phyloP scores from a whole-genome alignment of 1,140 invertebrate species.

The Oreohelix idahoensis region DNA sequence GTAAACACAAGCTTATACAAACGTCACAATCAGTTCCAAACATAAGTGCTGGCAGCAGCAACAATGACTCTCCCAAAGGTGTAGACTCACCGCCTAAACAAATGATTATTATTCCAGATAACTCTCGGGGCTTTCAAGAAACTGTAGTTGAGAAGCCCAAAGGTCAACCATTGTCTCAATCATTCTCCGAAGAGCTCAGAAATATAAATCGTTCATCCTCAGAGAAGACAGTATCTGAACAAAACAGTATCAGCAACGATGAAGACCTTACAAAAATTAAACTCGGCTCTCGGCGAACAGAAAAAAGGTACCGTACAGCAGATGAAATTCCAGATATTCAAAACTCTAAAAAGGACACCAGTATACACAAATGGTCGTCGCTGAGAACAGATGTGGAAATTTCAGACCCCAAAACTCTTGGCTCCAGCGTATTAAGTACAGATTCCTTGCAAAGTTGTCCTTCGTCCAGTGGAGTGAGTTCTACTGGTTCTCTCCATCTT shows the following conservation, averaged over 20 bases:
- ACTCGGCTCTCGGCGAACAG: constrained; percentile 73
- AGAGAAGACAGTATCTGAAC: background rate
- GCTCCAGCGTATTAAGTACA: constrained; percentile 66
- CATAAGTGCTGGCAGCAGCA: background rate
- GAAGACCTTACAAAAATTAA: constrained; percentile 59
- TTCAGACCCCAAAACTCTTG: constrained; percentile 45
- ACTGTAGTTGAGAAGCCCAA: background rate
- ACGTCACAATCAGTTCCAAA: constrained; percentile 43
- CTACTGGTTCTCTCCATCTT: constrained; percentile 74
- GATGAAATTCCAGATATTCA: constrained; percentile 81
- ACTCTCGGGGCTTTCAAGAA: background rate
- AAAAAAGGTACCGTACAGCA: constrained; percentile 79
- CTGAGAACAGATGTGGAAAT: constrained; percentile 75
- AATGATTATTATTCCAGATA: background rate
- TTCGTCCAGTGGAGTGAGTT: constrained; percentile 77
- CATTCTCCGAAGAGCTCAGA: background rate
- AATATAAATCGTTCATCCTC: no score
- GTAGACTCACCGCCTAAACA: no score
- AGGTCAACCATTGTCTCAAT: background rate
- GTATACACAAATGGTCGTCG: constrained; percentile 80
- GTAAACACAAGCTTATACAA: no score
- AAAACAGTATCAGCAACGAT: constrained; percentile 40
- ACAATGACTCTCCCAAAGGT: no score
- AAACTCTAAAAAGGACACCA: constrained; percentile 74
- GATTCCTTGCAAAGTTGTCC: constrained; percentile 73